A percentile compares a stretch with the other conserved stretches of the same genome.
Conservation (phyloP, 2,888 invertebrate genomes). For the Pimpla rufipes region DNA sequence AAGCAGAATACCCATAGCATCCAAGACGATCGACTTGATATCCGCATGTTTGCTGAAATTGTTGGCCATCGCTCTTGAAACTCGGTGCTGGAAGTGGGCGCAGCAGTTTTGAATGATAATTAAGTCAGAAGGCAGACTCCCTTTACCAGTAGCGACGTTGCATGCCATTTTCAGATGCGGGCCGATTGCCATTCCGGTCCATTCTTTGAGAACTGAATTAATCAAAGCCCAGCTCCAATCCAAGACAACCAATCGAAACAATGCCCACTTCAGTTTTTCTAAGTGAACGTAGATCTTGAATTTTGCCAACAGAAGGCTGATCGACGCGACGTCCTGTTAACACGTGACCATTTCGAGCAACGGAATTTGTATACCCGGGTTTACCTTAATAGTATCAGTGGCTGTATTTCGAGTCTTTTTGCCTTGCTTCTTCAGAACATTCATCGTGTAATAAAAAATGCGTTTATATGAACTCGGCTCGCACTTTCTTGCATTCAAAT, state of each 20-base stretch:
- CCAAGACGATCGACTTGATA: constrained; percentile 11
- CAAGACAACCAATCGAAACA: too few species aligned
- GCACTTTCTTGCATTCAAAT: constrained; percentile 10
- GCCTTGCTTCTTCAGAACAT: neutral
- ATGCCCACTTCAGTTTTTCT: too few species aligned
- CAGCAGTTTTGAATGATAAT: constrained; percentile 9
- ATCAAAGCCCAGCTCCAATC: constrained; percentile 23
- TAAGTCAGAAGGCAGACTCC: constrained; percentile 12
- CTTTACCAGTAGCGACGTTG: constrained; percentile 3
- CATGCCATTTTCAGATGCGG: constrained; percentile 17
- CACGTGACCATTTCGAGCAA: too few species aligned
- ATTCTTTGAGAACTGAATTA: constrained; percentile 9
- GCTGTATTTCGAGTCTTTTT: neutral
- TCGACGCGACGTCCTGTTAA: too few species aligned
- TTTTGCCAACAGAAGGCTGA: too few species aligned
- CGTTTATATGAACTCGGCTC: constrained; percentile 13
- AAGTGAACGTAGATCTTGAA: too few species aligned
- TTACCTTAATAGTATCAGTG: neutral
- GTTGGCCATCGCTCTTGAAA: neutral
- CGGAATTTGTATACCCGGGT: too few species aligned
- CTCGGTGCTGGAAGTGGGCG: constrained; percentile 19
- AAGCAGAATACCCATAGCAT: neutral
- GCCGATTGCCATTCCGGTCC: constrained; percentile 27
- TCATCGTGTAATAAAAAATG: constrained; percentile 11
- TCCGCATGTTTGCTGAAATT: constrained; percentile 6